Evolutionary conservation across 2,888 invertebrate species (phyloP), one percentile per base, ranked within the genome.

Genomic region (Oligia fasciuncula): DNA sequence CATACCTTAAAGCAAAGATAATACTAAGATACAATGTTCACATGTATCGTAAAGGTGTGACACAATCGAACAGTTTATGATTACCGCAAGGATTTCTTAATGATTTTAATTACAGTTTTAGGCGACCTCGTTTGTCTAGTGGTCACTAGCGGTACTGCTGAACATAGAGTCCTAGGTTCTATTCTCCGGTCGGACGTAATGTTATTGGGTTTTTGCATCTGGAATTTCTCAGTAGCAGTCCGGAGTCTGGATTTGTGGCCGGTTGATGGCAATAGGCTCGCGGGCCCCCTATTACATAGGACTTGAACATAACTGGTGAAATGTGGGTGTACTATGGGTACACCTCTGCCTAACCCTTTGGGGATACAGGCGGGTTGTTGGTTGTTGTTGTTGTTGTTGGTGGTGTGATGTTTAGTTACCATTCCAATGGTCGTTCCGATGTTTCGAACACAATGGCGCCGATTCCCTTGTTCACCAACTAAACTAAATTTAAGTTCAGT

Each of bases 81-180:
- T 13, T 29, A 66, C 63, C 51, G 17, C 35, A 51, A 80, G 35
- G 14, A 67, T 81, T 81, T 76, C 62, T 40, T 68, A 72, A 76
- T 68, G 3, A 62, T 60, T 72, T 54, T 29, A 29, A 49, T 49
- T 77, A 40, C 23, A 23, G 23, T 40, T 40, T 40, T 40, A 40
- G 11, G 23, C 0, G 19, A 9, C 17, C 9, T 19, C 40, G 35
- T 11, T 65, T 1, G 1, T 40, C 11, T 40, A 11, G 19, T 40
- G 19, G 6, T 6, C 2, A 17, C 17, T 3, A 8, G 35, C 63
- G 29, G 35, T 17, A 35, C 57, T 57, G 1, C 4, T 57, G 9
- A 19, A 9, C 19, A 4, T 19, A 3, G 19, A 4, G 4, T 19
- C 19, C 9, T 63, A 35, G 35, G 63, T 35, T 29, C 14, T 2